Conservation (phyloP, 1,140 invertebrate genomes). For the Drosophila athabasca region DNA sequence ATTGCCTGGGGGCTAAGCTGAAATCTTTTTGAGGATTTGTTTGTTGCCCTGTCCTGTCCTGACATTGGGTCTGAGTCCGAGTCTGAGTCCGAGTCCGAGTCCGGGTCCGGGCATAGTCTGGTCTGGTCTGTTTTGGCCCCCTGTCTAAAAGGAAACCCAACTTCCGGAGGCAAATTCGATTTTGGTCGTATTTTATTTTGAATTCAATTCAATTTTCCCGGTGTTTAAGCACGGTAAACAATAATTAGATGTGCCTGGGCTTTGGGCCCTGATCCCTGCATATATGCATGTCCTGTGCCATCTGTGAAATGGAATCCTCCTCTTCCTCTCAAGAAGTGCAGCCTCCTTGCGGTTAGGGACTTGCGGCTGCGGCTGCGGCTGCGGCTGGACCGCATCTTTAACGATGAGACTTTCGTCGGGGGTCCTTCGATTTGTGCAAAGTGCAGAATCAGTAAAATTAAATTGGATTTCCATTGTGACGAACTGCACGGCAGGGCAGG, state of each 20-base stretch:
- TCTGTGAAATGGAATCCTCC: conserved; percentile 16
- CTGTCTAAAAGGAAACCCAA: conserved; percentile 36
- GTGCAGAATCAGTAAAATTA: conserved; percentile 80
- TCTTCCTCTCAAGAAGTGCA: conserved; percentile 25
- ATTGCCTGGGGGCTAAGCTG: conserved; percentile 58
- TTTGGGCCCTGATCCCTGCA: conserved; percentile 9
- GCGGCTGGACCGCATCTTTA: conserved; percentile 50
- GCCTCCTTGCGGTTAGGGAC: conserved; percentile 38
- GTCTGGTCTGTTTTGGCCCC: conserved; percentile 7
- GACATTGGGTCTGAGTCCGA: conserved; percentile 15
- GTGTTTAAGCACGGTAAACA: conserved; percentile 77
- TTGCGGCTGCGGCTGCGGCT: conserved; percentile 27
- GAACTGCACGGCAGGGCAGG: conserved; percentile 59
- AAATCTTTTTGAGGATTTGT: conserved; percentile 78
- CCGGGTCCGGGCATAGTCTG: no score
- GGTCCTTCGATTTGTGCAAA: conserved; percentile 73
- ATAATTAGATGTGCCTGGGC: conserved; percentile 72
- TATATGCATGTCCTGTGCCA: conserved; percentile 34
- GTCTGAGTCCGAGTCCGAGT: neutral
- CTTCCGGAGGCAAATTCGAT: conserved; percentile 76
- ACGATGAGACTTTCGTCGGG: conserved; percentile 62
- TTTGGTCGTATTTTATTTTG: conserved; percentile 71
- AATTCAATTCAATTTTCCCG: conserved; percentile 78
- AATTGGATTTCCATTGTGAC: conserved; percentile 81
- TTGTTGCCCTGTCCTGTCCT: conserved; percentile 44